A percentile compares a stretch with the other conserved stretches of the same genome.
Conservation (phyloP, 2,113 vertebrate genomes). For the Spermophilus dauricus region DNA sequence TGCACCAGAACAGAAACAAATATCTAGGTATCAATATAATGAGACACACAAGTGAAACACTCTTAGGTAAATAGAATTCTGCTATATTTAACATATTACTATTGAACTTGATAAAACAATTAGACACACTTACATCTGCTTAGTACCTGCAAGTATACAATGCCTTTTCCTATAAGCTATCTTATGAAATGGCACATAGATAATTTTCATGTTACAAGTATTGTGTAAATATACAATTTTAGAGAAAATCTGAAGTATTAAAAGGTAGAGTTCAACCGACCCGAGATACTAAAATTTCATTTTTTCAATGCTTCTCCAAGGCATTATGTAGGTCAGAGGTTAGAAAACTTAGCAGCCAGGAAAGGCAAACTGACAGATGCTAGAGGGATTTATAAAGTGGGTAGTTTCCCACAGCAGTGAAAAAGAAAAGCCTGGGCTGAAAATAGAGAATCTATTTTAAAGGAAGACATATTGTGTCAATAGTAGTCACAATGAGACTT, state of each 20-base stretch:
- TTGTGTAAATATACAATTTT: background rate
- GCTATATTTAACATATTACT: background rate
- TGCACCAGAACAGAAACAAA: background rate
- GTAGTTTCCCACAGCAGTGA: background rate
- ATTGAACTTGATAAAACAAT: background rate
- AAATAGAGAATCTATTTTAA: conserved; percentile 40
- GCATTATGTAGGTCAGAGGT: background rate
- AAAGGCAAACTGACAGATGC: background rate
- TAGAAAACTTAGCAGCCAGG: background rate
- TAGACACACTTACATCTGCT: background rate
- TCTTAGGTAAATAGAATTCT: background rate
- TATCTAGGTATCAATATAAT: background rate
- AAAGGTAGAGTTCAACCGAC: background rate
- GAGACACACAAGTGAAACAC: background rate
- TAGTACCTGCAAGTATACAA: background rate
- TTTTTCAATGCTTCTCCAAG: background rate
- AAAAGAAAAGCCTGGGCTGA: background rate
- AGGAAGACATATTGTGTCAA: conserved; percentile 33
- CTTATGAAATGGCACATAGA: background rate
- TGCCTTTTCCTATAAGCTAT: background rate
- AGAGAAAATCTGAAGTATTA: background rate
- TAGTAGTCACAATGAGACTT: background rate
- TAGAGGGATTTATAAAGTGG: background rate
- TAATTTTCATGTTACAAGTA: background rate
- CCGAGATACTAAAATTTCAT: conserved; percentile 32